Percentiles rank a stretch among this genome's conserved stretches.
These are phyloP conservation scores for Phortica variegata DNA, from an alignment of 1,140 invertebrate species.

Conservation along the genomic window DNA sequence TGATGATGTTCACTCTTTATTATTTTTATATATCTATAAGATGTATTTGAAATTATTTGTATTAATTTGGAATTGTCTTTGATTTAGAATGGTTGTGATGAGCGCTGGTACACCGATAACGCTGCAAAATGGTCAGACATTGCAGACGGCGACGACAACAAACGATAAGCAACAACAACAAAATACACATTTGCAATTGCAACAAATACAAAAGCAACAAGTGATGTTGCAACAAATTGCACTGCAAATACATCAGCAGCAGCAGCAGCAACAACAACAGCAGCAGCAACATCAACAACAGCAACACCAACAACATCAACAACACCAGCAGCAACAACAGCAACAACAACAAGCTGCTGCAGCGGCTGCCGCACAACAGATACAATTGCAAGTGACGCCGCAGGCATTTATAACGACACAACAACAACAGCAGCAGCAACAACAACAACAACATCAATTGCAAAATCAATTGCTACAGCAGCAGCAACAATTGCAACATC, in stretches of 20 bases:
- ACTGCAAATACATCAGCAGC: constrained; percentile 49
- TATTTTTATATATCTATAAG: too few relatives aligned
- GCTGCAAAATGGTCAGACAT: constrained; percentile 47
- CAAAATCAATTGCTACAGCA: constrained; percentile 49
- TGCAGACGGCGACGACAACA: constrained; percentile 31
- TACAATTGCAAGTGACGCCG: constrained; percentile 59
- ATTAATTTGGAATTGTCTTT: too few relatives aligned
- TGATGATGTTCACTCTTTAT: too few relatives aligned
- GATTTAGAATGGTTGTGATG: constrained; percentile 56
- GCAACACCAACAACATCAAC: constrained; percentile 26
- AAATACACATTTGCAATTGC: constrained; percentile 19
- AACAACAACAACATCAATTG: constrained; percentile 34
- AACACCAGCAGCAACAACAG: constrained; percentile 44
- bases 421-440: constrained; percentile 36
- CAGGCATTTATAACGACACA: constrained; percentile 36
- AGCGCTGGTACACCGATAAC: constrained; percentile 50
- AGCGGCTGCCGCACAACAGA: constrained; percentile 37
- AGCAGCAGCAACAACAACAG: constrained; percentile 56
- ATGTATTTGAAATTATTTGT: too few relatives aligned
- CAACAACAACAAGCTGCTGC: constrained; percentile 34
- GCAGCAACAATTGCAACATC: constrained; percentile 52
- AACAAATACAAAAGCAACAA: constrained; percentile 41
- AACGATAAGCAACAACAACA: constrained; percentile 44
- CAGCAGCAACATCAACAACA: constrained; percentile 16
- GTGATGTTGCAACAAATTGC: constrained; percentile 39